Percentiles rank a stretch among this genome's conserved stretches.
Evolutionary conservation across 2,797 vertebrate genomes (phyloP).

Genomic region (Epinephelus awoara): DNA sequence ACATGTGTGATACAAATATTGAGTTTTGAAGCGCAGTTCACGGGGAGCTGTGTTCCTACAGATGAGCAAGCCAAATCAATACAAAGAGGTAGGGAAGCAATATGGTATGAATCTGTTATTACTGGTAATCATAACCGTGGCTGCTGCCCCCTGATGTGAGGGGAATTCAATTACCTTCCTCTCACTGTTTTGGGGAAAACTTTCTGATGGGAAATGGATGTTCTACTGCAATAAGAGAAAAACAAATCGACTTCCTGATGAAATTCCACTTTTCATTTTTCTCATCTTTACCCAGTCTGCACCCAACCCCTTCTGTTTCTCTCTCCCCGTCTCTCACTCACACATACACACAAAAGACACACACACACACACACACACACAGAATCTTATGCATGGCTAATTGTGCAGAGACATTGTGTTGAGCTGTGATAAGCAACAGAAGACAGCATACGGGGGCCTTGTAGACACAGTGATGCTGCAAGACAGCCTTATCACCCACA

Average conservation of each 20-base stretch:
- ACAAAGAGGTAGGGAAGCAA: slow-evolving; percentile 74
- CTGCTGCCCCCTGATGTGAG: slow-evolving; percentile 70
- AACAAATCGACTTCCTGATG: slow-evolving; percentile 82
- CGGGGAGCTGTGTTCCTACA: slow-evolving; percentile 65
- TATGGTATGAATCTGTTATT: slow-evolving; percentile 79
- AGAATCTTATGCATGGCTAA: slow-evolving; percentile 78
- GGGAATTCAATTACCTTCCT: slow-evolving; percentile 80
- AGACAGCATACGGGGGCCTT: slow-evolving; percentile 76
- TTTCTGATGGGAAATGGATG: slow-evolving; percentile 79
- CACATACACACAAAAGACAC: slow-evolving; percentile 15
- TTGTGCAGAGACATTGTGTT: slow-evolving; percentile 83
- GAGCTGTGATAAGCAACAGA: slow-evolving; percentile 82
- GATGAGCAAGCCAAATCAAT: slow-evolving; percentile 74
- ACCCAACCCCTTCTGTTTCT: slow-evolving; percentile 21
- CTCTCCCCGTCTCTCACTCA: slow-evolving; percentile 7
- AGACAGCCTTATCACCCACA: slow-evolving; percentile 83
- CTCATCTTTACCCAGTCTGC: slow-evolving; percentile 64
- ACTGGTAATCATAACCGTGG: slow-evolving; percentile 74
- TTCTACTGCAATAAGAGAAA: slow-evolving; percentile 74
- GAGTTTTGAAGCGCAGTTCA: slow-evolving; percentile 58
- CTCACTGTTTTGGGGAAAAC: slow-evolving; percentile 67
- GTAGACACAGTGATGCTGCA: slow-evolving; percentile 83
- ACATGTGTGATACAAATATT: slow-evolving; percentile 58
- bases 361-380: slow-evolving; percentile 26
- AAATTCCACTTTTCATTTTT: slow-evolving; percentile 79